Percentiles rank a stretch among this genome's conserved stretches.
Conservation (phyloP, 2,888 invertebrate species). For the Polydrusus cervinus region DNA sequence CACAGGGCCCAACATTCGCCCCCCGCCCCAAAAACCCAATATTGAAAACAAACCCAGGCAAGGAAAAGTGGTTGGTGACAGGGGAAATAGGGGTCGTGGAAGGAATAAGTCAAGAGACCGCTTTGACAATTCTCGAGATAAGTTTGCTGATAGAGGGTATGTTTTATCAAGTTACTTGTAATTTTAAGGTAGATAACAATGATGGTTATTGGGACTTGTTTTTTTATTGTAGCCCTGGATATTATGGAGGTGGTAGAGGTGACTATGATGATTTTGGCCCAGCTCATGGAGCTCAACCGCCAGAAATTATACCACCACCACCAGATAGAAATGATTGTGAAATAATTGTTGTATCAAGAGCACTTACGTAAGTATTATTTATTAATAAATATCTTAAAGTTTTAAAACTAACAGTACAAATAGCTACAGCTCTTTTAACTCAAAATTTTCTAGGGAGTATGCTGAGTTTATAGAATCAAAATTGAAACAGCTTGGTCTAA, state of each 20-base stretch:
- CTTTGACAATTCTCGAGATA: slow-evolving; percentile 54
- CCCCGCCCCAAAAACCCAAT: slow-evolving; percentile 57
- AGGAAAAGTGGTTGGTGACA: slow-evolving; percentile 37
- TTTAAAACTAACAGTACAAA: too few relatives aligned
- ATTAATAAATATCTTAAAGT: neutral
- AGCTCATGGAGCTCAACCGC: slow-evolving; percentile 54
- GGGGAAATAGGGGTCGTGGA: slow-evolving; percentile 38
- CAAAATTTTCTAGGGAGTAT: slow-evolving; percentile 77
- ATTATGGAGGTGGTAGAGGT: slow-evolving; percentile 50
- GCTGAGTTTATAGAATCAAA: slow-evolving; percentile 91
- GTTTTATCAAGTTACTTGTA: neutral
- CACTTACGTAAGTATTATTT: slow-evolving; percentile 83
- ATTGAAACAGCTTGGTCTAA: slow-evolving; percentile 84
- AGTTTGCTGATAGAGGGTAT: slow-evolving; percentile 12
- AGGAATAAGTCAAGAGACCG: slow-evolving; percentile 55
- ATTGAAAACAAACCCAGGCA: slow-evolving; percentile 51
- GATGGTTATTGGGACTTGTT: too few relatives aligned
- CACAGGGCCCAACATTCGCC: slow-evolving; percentile 57
- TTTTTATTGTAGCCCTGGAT: slow-evolving; percentile 2
- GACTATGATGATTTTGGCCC: slow-evolving; percentile 64
- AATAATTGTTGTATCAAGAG: slow-evolving; percentile 89
- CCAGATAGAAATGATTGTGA: slow-evolving; percentile 89
- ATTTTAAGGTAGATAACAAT: too few relatives aligned
- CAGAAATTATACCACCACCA: slow-evolving; percentile 60
- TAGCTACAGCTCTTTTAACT: too few relatives aligned